Evolutionary conservation across 23 tunicate species (phyloP).

Genomic region (Clavelina lepadiformis): DNA sequence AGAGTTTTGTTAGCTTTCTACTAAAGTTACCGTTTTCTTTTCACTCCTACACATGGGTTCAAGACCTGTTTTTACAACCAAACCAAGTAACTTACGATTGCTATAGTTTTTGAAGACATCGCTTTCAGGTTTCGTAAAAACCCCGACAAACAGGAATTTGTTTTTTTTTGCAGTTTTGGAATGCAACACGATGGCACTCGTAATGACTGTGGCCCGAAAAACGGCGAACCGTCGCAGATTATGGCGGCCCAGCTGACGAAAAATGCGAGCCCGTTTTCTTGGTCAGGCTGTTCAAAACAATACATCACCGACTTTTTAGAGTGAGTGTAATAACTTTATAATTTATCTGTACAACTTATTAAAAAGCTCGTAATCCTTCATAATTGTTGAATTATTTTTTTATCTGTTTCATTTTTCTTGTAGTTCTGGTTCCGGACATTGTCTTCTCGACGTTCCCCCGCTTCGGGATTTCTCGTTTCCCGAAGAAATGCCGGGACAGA

Average conservation of each 20-base stretch:
- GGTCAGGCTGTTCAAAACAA: slow-evolving; percentile 92
- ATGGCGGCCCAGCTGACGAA: slow-evolving; percentile 84
- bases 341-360: too few species aligned
- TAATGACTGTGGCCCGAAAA: slow-evolving; percentile 68
- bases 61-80: too few species aligned
- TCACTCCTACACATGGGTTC: too few species aligned
- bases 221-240: slow-evolving; percentile 74
- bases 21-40: too few species aligned
- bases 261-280: slow-evolving; percentile 73
- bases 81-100: too few species aligned
- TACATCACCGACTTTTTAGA: slow-evolving; percentile 92
- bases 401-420: too few species aligned
- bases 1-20: too few species aligned
- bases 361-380: too few species aligned
- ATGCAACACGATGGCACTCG: slow-evolving; percentile 92
- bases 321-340: slow-evolving; percentile 42
- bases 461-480: slow-evolving; percentile 67
- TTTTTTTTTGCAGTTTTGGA: slow-evolving; percentile 71
- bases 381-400: too few species aligned
- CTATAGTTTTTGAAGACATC: too few species aligned
- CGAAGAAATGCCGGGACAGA: slow-evolving; percentile 84
- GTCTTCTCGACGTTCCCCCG: slow-evolving; percentile 71
- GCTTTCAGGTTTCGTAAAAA: too few species aligned
- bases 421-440: slow-evolving; percentile 74
- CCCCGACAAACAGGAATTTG: too few species aligned